Evolutionary conservation across 2,888 invertebrate species (phyloP).

Genomic region (Allacma fusca): DNA sequence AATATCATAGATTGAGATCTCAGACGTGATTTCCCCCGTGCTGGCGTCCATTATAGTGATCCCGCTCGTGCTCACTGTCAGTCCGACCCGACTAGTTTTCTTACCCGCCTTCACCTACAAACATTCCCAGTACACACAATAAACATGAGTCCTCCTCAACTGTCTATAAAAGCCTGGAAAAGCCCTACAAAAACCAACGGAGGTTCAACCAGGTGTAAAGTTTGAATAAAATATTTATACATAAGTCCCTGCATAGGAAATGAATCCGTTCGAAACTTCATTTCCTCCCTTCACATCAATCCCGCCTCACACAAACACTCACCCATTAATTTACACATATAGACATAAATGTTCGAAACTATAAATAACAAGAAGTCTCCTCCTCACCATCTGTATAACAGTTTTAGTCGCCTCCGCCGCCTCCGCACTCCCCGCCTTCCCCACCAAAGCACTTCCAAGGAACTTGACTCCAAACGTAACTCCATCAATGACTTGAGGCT

Average conservation of each 20-base stretch:
- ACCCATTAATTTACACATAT: no score
- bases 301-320: no score
- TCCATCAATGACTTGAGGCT: slow-evolving; percentile 63
- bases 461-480: slow-evolving; percentile 75
- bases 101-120: slow-evolving; percentile 67
- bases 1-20: slow-evolving; percentile 83
- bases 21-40: slow-evolving; percentile 75
- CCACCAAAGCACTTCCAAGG: slow-evolving; percentile 79
- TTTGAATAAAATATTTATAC: no score
- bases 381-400: slow-evolving; percentile 74
- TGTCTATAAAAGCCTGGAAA: no score
- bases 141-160: slow-evolving; percentile 27
- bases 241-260: no score
- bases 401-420: slow-evolving; percentile 83
- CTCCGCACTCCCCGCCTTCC: slow-evolving; percentile 72
- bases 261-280: no score
- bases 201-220: no score
- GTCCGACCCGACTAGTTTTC: slow-evolving; percentile 72
- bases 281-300: no score
- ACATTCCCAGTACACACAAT: slow-evolving; percentile 65
- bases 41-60: slow-evolving; percentile 78
- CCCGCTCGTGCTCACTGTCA: slow-evolving; percentile 79
- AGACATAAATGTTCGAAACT: no score
- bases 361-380: no score
- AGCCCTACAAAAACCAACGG: no score